Evolutionary conservation across 2,888 invertebrate genomes (phyloP).

Genomic region (Heliconius erato): DNA sequence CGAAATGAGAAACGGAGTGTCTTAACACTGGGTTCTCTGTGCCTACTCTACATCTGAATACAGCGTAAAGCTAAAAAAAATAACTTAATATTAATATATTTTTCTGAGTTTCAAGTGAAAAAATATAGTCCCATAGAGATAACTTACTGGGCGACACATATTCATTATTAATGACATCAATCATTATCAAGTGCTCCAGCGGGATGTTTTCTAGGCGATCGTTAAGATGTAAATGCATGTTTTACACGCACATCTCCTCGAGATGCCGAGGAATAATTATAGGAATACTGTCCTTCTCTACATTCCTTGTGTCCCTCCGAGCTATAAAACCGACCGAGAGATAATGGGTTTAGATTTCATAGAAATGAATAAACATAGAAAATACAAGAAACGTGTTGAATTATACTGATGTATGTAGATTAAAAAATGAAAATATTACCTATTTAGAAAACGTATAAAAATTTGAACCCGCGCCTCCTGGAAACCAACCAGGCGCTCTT

Average conservation of each 20-base stretch:
- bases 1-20: too few relatives aligned
- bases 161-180: slow-evolving; percentile 30
- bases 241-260: slow-evolving; percentile 41
- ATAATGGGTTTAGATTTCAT: slow-evolving; percentile 4
- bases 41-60: too few relatives aligned
- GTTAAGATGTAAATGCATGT: slow-evolving; percentile 46
- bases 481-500: too few relatives aligned
- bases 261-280: slow-evolving; percentile 47
- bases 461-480: too few relatives aligned
- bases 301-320: slow-evolving; percentile 45
- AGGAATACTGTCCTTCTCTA: slow-evolving; percentile 52
- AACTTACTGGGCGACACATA: neutral
- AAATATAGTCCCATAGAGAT: neutral
- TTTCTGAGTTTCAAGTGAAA: neutral
- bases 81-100: neutral
- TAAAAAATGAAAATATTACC: neutral
- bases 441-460: too few relatives aligned
- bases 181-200: slow-evolving; percentile 21
- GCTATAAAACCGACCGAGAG: slow-evolving; percentile 48
- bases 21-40: too few relatives aligned
- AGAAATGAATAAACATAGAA: neutral
- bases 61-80: too few relatives aligned
- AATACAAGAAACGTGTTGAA: neutral
- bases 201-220: slow-evolving; percentile 26
- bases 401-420: neutral